Evolutionary conservation across 2,113 vertebrate genomes (phyloP).

Genomic region (Urocynchramus pylzowi): DNA sequence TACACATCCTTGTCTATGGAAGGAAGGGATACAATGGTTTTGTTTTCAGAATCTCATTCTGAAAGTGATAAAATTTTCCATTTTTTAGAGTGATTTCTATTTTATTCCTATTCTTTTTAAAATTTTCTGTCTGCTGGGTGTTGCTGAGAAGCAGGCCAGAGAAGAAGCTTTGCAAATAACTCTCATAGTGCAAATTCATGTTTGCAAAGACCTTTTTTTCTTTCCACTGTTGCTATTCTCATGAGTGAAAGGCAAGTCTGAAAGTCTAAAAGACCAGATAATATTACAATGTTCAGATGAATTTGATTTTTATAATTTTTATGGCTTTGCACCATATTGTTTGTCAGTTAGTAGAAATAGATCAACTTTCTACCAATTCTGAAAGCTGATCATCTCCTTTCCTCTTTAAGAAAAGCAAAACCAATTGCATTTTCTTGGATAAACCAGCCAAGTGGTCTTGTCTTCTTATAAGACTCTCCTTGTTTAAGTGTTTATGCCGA

Average conservation of each 20-base stretch:
- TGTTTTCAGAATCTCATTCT: not conserved
- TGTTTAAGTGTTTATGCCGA: not conserved
- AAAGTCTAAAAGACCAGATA: not conserved
- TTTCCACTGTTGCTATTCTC: not conserved
- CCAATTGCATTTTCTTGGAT: not conserved
- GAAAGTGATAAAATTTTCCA: not conserved
- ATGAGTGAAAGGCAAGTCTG: not conserved
- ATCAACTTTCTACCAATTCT: not conserved
- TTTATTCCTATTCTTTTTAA: not conserved
- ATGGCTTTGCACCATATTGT: not conserved
- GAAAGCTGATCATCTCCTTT: not conserved
- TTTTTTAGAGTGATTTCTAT: not conserved
- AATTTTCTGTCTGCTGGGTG: not conserved
- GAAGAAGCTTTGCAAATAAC: not conserved
- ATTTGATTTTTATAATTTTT: not conserved
- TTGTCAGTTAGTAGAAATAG: not conserved
- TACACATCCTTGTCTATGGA: not conserved
- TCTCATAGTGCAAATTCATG: not conserved
- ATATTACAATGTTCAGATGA: not conserved
- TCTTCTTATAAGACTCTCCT: not conserved
- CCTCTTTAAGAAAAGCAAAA: not conserved
- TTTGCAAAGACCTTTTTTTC: not conserved
- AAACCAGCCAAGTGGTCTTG: not conserved
- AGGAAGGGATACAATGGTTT: not conserved
- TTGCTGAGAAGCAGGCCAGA: not conserved